These are phyloP conservation scores for Pocillopora damicornis DNA, from an alignment of 64 coral and sea anemone species.

Conservation along the genomic window DNA sequence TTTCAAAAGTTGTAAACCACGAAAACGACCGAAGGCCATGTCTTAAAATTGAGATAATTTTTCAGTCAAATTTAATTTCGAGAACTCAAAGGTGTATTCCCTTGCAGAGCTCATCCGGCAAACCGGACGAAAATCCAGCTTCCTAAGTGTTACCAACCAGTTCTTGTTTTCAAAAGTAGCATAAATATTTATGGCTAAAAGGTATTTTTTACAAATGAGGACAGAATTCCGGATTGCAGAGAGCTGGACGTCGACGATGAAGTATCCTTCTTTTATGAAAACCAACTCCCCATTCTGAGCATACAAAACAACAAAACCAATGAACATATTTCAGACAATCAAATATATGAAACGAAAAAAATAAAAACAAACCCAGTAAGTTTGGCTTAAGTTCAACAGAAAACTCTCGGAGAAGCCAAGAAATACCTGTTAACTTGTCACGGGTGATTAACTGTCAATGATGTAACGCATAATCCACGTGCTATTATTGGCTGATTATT, in stretches of 20 bases:
- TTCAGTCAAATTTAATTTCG: neutral
- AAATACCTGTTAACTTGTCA: conserved; percentile 22
- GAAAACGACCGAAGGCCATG: no score
- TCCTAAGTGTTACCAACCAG: conserved; percentile 20
- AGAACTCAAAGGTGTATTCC: neutral
- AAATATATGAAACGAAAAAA: neutral
- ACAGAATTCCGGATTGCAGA: conserved; percentile 38
- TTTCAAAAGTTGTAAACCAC: neutral
- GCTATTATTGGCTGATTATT: neutral
- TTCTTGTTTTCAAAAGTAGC: conserved; percentile 29
- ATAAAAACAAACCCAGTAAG: neutral
- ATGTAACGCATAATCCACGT: conserved; percentile 10
- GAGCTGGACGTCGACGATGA: neutral
- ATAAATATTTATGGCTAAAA: conserved; percentile 36
- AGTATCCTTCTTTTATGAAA: neutral
- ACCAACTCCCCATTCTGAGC: neutral
- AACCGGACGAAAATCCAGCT: neutral
- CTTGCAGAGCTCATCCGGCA: neutral
- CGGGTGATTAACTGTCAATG: conserved; percentile 41
- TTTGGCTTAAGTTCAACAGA: neutral
- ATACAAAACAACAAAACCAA: neutral
- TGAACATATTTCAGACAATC: neutral
- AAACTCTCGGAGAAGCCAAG: neutral
- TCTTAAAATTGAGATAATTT: no score
- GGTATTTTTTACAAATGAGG: conserved; percentile 46